phyloP scores from a whole-genome alignment of 2,797 vertebrate genomes.

The Denticeps clupeoides region DNA sequence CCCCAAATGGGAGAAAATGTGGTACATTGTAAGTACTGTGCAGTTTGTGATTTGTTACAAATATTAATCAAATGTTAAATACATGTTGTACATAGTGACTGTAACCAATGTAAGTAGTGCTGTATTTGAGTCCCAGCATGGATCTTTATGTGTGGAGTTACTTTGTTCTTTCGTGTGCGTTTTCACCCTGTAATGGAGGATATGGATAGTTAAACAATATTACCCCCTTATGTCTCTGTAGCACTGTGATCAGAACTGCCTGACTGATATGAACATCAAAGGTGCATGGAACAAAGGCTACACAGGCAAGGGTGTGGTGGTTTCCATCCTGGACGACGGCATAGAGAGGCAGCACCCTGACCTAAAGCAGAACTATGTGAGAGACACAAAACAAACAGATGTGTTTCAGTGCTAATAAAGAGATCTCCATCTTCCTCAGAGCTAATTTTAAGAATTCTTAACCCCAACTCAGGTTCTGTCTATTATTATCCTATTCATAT shows the following conservation, averaged over 20 bases:
- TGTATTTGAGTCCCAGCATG: too few relatives aligned
- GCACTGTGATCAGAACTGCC: constrained; percentile 77
- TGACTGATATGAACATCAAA: constrained; percentile 80
- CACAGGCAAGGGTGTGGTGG: constrained; percentile 85
- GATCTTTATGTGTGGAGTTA: too few relatives aligned
- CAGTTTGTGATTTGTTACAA: not conserved
- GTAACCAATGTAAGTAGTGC: too few relatives aligned
- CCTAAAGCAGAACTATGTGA: constrained; percentile 90
- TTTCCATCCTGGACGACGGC: constrained; percentile 88
- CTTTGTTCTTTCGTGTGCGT: too few relatives aligned
- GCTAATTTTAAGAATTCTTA: too few relatives aligned
- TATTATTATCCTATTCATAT: too few relatives aligned
- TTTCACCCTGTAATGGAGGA: too few relatives aligned
- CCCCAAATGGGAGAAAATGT: constrained; percentile 76
- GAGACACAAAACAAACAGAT: constrained; percentile 49
- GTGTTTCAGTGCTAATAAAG: constrained; percentile 22
- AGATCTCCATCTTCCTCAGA: too few relatives aligned
- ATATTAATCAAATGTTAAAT: constrained; percentile 11
- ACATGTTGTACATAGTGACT: too few relatives aligned
- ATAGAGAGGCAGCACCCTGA: constrained; percentile 85
- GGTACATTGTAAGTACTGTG: constrained; percentile 77
- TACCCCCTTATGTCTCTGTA: constrained; percentile 26
- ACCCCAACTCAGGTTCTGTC: too few relatives aligned
- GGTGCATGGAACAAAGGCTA: constrained; percentile 86
- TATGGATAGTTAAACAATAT: not conserved